Base-by-base conservation (phyloP, 2,888 invertebrate genomes). In the Criorhina ranunculi region DNA sequence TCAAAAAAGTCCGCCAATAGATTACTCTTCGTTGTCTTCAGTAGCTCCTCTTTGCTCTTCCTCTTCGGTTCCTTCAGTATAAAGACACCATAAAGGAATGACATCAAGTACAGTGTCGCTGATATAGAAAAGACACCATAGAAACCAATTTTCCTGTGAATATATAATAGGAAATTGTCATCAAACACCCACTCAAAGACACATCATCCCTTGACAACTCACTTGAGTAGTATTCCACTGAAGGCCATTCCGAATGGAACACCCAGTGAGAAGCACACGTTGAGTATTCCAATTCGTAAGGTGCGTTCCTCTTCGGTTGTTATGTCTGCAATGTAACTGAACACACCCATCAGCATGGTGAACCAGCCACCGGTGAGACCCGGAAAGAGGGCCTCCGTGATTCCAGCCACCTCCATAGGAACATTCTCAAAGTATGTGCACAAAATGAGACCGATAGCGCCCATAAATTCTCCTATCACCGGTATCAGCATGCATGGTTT, bases 191-290 rank as follows among this genome's bases (percentile, higher is more conserved):
- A 62, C 66, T 40, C 4, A 31, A 40, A 64, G 0, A 12, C 17
- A 5, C 17, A 40, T 24, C 29, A 46, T 6, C 12, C 9, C 6
- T 19, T 37, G 8, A 1, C n/a, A 72, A 89, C 90, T 88, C 86
- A 92, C 90, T 93, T 93, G 89, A 94, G 92, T 86, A 98, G 92
- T 67, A 97, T 94, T 0, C 98, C 98, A 89, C 97, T 97, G 3
- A 97, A 92, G 5, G 97, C 96, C 89, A 97, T 95, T n/a, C 98
- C 98, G 8, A 98, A 94, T 0, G 98, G 97, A 72, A 97, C 95
- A 24, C 98, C 97, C 55, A 98, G 92, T 0, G 97, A 97, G 88
- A 97, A 95, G 91, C 97, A 97, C 6, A 97, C 94, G 92, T 98
- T 98, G 86, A 97, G 95, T 64, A 98, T 95, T 29, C 97, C 97